phyloP scores from a whole-genome alignment of 2,888 invertebrate species.

The Tiliacea aurago region DNA sequence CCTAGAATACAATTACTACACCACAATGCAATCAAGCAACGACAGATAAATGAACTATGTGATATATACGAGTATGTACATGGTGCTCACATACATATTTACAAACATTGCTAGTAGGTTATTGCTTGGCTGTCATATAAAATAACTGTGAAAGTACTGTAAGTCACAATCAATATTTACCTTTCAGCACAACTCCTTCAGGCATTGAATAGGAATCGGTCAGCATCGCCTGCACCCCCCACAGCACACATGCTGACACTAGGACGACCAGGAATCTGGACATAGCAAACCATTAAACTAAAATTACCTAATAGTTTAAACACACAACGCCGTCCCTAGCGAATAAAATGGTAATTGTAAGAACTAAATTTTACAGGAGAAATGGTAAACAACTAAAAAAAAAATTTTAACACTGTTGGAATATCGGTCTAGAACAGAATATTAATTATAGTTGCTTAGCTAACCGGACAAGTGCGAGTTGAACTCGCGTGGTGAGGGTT shows the following conservation, averaged over 20 bases:
- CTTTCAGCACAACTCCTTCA: conserved; percentile 38
- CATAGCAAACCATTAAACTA: conserved; percentile 2
- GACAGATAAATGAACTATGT: too few relatives aligned
- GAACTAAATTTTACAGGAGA: not conserved
- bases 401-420: too few relatives aligned
- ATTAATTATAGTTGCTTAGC: too few relatives aligned
- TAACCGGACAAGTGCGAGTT: too few relatives aligned
- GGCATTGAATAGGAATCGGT: conserved; percentile 34
- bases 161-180: conserved; percentile 10
- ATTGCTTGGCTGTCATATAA: not conserved
- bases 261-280: conserved; percentile 12
- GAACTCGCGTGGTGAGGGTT: too few relatives aligned
- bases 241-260: conserved; percentile 9
- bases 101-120: too few relatives aligned
- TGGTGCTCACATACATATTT: too few relatives aligned
- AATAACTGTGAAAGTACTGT: not conserved
- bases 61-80: too few relatives aligned
- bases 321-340: not conserved
- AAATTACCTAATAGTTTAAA: not conserved
- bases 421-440: too few relatives aligned
- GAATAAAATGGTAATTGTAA: not conserved
- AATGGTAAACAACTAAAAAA: too few relatives aligned
- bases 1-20: too few relatives aligned
- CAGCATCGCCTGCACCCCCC: not conserved
- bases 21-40: too few relatives aligned